These are phyloP conservation scores for Globodera ellingtonae DNA, from an alignment of 1,140 invertebrate genomes.

Conservation along the genomic window DNA sequence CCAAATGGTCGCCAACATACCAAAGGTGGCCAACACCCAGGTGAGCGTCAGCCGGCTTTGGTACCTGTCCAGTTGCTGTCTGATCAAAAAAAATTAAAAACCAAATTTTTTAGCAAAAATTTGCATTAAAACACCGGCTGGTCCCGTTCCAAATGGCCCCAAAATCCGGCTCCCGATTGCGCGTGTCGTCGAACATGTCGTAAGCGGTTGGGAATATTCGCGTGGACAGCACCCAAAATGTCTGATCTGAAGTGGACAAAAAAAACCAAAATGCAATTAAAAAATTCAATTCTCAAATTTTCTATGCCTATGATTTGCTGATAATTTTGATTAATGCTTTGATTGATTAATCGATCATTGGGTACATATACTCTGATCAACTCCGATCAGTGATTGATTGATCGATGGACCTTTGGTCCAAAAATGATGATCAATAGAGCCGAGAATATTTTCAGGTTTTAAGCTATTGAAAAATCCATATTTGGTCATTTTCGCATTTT, in stretches of 20 bases:
- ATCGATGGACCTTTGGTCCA: too few species aligned
- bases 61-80: conserved; percentile 27
- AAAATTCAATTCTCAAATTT: too few species aligned
- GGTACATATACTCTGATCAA: too few species aligned
- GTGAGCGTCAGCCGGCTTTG: neutral
- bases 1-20: neutral
- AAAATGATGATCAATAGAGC: neutral
- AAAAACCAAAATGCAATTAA: too few species aligned
- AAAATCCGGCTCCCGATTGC: conserved; percentile 7
- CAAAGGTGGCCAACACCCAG: conserved; percentile 1
- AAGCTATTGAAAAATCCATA: too few species aligned
- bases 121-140: neutral
- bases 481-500: too few species aligned
- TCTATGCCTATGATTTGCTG: too few species aligned
- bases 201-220: conserved; percentile 38
- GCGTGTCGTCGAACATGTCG: conserved; percentile 46
- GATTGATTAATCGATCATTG: too few species aligned
- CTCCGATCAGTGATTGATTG: too few species aligned
- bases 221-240: conserved; percentile 41
- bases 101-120: neutral
- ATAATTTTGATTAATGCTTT: too few species aligned
- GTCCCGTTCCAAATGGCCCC: conserved; percentile 16
- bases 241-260: conserved; percentile 29
- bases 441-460: neutral
- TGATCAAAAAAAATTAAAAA: neutral